A percentile compares a stretch with the other conserved stretches of the same genome.
phyloP scores from a whole-genome alignment of 2,888 invertebrate species.

The Lampropteryx suffumata region DNA sequence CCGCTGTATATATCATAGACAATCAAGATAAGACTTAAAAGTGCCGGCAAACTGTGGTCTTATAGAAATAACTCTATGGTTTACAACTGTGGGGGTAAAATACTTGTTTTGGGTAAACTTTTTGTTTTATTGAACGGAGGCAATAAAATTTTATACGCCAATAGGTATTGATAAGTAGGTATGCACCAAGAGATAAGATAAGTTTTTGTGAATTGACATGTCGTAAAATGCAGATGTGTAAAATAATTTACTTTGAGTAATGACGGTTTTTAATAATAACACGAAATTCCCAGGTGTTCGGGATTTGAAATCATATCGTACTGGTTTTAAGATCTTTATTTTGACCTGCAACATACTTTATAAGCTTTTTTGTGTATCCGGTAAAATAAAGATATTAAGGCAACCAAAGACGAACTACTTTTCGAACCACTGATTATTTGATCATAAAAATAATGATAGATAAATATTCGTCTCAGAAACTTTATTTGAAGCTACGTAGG shows the following conservation, averaged over 20 bases:
- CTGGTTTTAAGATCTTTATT: no score
- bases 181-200: constrained; percentile 23
- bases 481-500: constrained; percentile 9
- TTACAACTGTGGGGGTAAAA: constrained; percentile 21
- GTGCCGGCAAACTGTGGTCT: constrained; percentile 43
- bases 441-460: no score
- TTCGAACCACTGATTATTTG: no score
- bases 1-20: constrained; percentile 29
- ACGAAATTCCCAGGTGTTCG: not conserved
- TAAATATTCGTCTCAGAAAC: not conserved
- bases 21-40: constrained; percentile 47
- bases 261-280: not conserved
- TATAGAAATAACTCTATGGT: constrained; percentile 22
- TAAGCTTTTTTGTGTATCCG: no score
- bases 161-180: constrained; percentile 21
- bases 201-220: constrained; percentile 13
- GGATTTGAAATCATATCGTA: no score
- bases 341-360: no score
- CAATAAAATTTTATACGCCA: constrained; percentile 23
- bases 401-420: no score
- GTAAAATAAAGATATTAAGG: no score
- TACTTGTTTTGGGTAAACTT: constrained; percentile 24
- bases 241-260: not conserved
- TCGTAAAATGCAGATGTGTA: constrained; percentile 4
- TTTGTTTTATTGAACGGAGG: constrained; percentile 22